Base-by-base conservation (phyloP, 1,140 invertebrate genomes). In the Muscidifurax raptorellus region DNA sequence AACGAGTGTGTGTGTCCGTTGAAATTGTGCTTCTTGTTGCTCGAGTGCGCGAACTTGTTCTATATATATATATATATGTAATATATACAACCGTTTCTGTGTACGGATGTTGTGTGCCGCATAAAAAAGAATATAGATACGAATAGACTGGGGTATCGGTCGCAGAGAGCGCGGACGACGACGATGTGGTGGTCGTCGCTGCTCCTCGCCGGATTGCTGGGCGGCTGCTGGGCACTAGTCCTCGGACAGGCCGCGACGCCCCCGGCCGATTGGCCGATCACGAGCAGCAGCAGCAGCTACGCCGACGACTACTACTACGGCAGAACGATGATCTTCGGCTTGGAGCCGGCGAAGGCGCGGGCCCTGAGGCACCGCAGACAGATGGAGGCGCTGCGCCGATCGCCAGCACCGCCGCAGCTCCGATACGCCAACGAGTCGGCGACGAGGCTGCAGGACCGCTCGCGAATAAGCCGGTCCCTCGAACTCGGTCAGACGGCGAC, bases 121-220 rank as follows among this genome's bases (percentile, higher is more conserved):
- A 40, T 40, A 40, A 40, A 6, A 72, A 72, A 15, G 69, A 72
- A 28, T 32, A 28, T 27, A 27, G 7, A 69, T 7, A 69, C 18
- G n/a, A 15, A 69, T 4, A 69, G 15, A 59, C 52, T 59, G 52
- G 52, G 28, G 66, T 27, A 15, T 25, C 64, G 36, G 87, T 22
- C 87, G 88, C 86, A 82, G 87, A 87, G 86, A 87, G 86, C 75
- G 86, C 76, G 86, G 82, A 83, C 81, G 89, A 89, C 80, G 88
- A 91, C 88, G 91, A 92, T 90, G 88, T 92, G 92, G 92, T 91
- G 92, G 92, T 90, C 90, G 89, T 90, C 87, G 89, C 88, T 92
- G 87, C 88, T 92, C 88, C 90, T 92, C 88, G 90, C 89, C 87
- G 91, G 91, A 86, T 88, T 92, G 86, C 88, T 92, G 86, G 91